Base-by-base conservation (phyloP, 2,797 vertebrate species). In the Nothura maculosa region DNA sequence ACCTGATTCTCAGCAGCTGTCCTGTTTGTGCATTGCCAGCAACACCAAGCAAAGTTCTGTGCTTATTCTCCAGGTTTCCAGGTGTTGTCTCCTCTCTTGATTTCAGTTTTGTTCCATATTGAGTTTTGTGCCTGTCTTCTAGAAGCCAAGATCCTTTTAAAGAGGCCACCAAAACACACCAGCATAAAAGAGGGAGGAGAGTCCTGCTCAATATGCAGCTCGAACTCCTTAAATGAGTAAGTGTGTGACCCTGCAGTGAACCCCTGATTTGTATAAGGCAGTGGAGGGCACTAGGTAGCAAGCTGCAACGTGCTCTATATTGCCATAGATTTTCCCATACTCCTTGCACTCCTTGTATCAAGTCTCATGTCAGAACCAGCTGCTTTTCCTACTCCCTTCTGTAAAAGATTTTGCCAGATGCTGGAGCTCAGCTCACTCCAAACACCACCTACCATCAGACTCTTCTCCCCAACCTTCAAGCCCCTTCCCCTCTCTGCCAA, bases 391-490 rank as follows among this genome's bases (percentile, higher is more conserved):
- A 14, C 16, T 74, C 50, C 12, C 20, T 12, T 6, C 3, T 36
- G 57, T 75, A 74, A 50, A 81, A 78, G 10, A 10, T 30, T 47
- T 50, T 50, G 48, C 48, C 13, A 24, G 48, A 24, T 19, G 18
- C 38, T 4, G 3, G 34, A 34, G 13, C 11, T 6, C 68, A 67
- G 38, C 14, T 10, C 61, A 24, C 4, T 20, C 69, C 48, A 17
- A 10, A 20, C 11, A 2, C 11, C 5, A 4, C 40, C 11, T 4
- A 4, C 40, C 40, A 28, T 61, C 60, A 43, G 16, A 0, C 32
- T 17, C 67, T 73, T 38, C 34, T 32, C 21, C 40, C 16, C 82
- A 42, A 27, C 42, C 25, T 11, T 42, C 11, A 0, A 5, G 20
- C 50, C 42, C 55, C 28, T 0, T 0, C 13, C 21, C 22, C 21